Percentiles rank a stretch among this genome's conserved stretches.
Conservation (phyloP, 2,888 invertebrate species). For the Drosophila gaucha region DNA sequence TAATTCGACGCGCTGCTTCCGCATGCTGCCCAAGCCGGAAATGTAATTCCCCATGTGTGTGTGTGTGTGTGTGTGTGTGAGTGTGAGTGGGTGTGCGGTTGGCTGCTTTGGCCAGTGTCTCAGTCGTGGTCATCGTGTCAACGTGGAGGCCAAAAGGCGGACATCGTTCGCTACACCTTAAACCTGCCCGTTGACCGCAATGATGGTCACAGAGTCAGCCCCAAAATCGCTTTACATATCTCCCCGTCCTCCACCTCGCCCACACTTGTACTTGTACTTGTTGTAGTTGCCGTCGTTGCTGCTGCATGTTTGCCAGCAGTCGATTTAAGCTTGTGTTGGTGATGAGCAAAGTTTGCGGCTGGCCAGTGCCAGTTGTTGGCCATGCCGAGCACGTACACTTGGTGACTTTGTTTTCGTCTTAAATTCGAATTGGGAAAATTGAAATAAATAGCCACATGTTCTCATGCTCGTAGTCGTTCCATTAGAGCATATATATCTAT, state of each 20-base stretch:
- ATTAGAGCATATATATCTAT: slow-evolving; percentile 1
- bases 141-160: slow-evolving; percentile 66
- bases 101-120: slow-evolving; percentile 36
- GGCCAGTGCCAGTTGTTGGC: slow-evolving; percentile 58
- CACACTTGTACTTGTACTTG: slow-evolving; percentile 2
- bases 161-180: slow-evolving; percentile 76
- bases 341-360: slow-evolving; percentile 77
- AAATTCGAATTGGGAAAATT: slow-evolving; percentile 80
- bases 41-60: slow-evolving; percentile 60
- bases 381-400: slow-evolving; percentile 74
- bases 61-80: slow-evolving; percentile 5
- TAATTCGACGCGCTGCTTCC: slow-evolving; percentile 68
- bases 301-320: slow-evolving; percentile 17
- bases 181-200: slow-evolving; percentile 71
- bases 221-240: slow-evolving; percentile 65
- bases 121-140: slow-evolving; percentile 62
- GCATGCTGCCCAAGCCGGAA: slow-evolving; percentile 68
- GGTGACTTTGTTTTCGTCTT: slow-evolving; percentile 78
- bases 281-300: slow-evolving; percentile 7
- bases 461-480: slow-evolving; percentile 9
- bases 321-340: slow-evolving; percentile 43
- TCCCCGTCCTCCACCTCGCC: neutral
- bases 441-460: slow-evolving; percentile 68
- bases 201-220: slow-evolving; percentile 72
- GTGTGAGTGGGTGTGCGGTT: slow-evolving; percentile 25